Conservation (phyloP, 2,888 invertebrate species). For the Tubiluchus corallicola region DNA sequence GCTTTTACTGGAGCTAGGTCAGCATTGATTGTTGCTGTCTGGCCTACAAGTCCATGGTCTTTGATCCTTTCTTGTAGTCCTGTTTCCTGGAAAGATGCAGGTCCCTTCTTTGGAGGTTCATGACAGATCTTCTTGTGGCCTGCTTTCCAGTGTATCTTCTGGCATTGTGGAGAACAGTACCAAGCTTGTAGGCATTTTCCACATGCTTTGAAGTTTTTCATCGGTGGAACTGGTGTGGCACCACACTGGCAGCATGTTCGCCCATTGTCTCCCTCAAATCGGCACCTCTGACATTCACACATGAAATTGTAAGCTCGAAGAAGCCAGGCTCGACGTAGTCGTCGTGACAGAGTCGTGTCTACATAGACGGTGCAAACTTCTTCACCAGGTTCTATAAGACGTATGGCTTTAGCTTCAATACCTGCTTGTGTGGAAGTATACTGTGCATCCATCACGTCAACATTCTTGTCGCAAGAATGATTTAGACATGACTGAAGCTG, state of each 20-base stretch:
- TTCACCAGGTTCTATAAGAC: constrained; percentile 8
- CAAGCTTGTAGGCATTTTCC: constrained; percentile 19
- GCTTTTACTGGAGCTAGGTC: no score
- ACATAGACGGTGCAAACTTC: constrained; percentile 8
- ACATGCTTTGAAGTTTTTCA: constrained; percentile 14
- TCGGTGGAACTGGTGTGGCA: constrained; percentile 13
- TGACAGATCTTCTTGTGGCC: constrained; percentile 20
- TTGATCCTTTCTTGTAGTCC: no score
- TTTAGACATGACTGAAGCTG: constrained; percentile 20
- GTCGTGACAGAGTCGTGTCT: constrained; percentile 4
- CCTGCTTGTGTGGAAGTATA: constrained; percentile 4
- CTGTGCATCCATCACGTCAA: constrained; percentile 16
- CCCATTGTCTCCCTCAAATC: constrained; percentile 18
- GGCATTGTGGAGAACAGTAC: constrained; percentile 19
- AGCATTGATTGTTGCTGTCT: no score
- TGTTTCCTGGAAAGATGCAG: no score
- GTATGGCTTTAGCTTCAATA: constrained; percentile 1
- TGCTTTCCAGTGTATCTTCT: constrained; percentile 19
- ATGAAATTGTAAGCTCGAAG: constrained; percentile 19
- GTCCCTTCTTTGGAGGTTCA: no score
- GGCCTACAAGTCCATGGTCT: no score
- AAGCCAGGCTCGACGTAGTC: constrained; percentile 10
- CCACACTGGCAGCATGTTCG: constrained; percentile 17
- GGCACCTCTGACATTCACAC: constrained; percentile 18
- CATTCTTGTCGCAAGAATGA: constrained; percentile 20